These are phyloP conservation scores for Drosophila sechellia DNA, from an alignment of 1,140 invertebrate species.

Conservation along the genomic window DNA sequence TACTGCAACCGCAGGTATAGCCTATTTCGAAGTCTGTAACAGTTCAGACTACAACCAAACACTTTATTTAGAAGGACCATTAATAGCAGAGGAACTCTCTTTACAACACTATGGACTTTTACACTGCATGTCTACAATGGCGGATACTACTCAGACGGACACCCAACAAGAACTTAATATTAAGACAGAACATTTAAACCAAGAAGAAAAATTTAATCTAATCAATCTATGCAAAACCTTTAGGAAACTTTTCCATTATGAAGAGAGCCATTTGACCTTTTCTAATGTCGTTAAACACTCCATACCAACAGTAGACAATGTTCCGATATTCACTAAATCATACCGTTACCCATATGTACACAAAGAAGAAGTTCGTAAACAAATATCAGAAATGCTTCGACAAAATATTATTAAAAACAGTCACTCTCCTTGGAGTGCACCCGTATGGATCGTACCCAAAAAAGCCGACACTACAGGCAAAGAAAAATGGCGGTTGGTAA, in stretches of 20 bases:
- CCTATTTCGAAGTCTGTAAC: slow-evolving; percentile 7
- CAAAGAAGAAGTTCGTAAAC: slow-evolving; percentile 19
- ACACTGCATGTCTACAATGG: slow-evolving; percentile 7
- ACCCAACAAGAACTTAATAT: slow-evolving; percentile 15
- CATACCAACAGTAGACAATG: slow-evolving; percentile 6
- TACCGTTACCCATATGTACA: slow-evolving; percentile 12
- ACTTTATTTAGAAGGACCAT: slow-evolving; percentile 3
- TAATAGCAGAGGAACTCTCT: not conserved
- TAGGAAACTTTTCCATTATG: slow-evolving; percentile 24
- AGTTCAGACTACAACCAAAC: slow-evolving; percentile 9
- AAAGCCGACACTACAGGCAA: slow-evolving; percentile 8
- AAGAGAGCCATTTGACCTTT: slow-evolving; percentile 23
- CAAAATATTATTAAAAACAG: slow-evolving; percentile 3
- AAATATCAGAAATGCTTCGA: slow-evolving; percentile 17
- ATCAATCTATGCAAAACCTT: slow-evolving; percentile 18
- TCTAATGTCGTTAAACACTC: slow-evolving; percentile 19
- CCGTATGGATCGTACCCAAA: slow-evolving; percentile 15
- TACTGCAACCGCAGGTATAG: not conserved
- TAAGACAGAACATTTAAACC: slow-evolving; percentile 21
- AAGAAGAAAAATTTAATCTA: slow-evolving; percentile 21
- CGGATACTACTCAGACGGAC: not conserved
- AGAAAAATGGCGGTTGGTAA: slow-evolving; percentile 24
- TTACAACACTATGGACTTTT: slow-evolving; percentile 1
- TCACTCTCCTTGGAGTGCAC: slow-evolving; percentile 6
- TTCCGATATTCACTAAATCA: slow-evolving; percentile 7